Evolutionary conservation across 2,113 vertebrate genomes (phyloP), one percentile per base, ranked within the genome.

Genomic region (Melanerpes formicivorus): DNA sequence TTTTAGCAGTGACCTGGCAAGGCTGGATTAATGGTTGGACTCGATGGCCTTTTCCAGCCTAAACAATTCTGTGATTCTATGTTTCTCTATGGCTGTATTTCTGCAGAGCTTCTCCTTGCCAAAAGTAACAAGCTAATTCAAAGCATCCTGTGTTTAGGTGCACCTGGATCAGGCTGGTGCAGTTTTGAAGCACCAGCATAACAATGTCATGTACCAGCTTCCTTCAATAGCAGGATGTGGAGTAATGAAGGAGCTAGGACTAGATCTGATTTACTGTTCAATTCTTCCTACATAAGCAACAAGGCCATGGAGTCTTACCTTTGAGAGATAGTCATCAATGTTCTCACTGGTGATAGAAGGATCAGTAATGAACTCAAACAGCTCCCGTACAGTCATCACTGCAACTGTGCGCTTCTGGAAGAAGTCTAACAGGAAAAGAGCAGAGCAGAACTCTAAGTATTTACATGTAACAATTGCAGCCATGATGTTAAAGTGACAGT

Each of bases 361-460:
- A 88, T 99, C 99, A 0, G 98, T 99, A 96, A 99, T 95, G 79
- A 99, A 99, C 88, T 99, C 99, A 92, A 99, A 99, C 77, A 99
- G 98, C 80, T 99, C 99, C 69, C 98, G 97, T 78, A 99, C 98
- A 0, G 99, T 99, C 99, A 99, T 99, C 82, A 98, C 98, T 0
- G 99, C 98, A 22, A 99, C 99, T 0, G 80, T 95, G 17, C 64
- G 97, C 91, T 98, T 99, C 70, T 96, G 95, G 90, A 99, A 99
- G 82, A 99, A 99, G 90, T 98, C 99, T 99, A 94, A 40, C 72
- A 63, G n/a, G 77, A 76, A 73, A 70, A 77, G 46, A 27, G 29
- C 37, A 85, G 44, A 65, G 30, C 59, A 86, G 52, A 21, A 14
- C 2, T 0, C 0, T 66, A 66, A 74, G 16, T 34, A 46, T 44